phyloP scores from a whole-genome alignment of 2,888 invertebrate species.

The Patella caerulea region DNA sequence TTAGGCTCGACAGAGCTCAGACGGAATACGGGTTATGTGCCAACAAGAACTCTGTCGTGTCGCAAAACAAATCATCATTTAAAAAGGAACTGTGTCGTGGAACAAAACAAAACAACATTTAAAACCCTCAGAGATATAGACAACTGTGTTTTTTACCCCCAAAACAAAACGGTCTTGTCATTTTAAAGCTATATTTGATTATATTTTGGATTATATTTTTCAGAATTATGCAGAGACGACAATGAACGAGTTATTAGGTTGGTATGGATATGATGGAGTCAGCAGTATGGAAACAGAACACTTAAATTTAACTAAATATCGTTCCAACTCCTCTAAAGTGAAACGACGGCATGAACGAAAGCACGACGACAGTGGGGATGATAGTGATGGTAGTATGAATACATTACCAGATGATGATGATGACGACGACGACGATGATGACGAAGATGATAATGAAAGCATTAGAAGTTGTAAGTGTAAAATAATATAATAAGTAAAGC shows the following conservation, averaged over 20 bases:
- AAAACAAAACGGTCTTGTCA: neutral
- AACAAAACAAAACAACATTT: no score
- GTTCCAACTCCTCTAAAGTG: slow-evolving; percentile 23
- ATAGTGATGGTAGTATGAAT: slow-evolving; percentile 19
- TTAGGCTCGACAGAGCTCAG: no score
- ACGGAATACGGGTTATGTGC: no score
- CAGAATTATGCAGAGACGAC: slow-evolving; percentile 93
- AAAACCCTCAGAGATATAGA: no score
- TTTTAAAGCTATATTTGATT: neutral
- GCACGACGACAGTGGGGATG: slow-evolving; percentile 2
- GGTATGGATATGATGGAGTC: slow-evolving; percentile 88
- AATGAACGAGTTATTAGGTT: slow-evolving; percentile 91
- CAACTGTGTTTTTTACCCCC: neutral
- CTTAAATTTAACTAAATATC: slow-evolving; percentile 14
- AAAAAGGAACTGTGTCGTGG: no score
- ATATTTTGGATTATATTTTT: slow-evolving; percentile 12
- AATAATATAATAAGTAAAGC: no score
- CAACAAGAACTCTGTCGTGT: no score
- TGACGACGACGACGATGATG: neutral
- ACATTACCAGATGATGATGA: slow-evolving; percentile 4
- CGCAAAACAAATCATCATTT: no score
- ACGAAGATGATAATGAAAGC: neutral
- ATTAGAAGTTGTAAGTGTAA: neutral
- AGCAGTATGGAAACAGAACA: slow-evolving; percentile 19
- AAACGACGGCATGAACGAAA: neutral